phyloP scores from a whole-genome alignment of 2,113 vertebrate species.

The Capreolus pygargus region DNA sequence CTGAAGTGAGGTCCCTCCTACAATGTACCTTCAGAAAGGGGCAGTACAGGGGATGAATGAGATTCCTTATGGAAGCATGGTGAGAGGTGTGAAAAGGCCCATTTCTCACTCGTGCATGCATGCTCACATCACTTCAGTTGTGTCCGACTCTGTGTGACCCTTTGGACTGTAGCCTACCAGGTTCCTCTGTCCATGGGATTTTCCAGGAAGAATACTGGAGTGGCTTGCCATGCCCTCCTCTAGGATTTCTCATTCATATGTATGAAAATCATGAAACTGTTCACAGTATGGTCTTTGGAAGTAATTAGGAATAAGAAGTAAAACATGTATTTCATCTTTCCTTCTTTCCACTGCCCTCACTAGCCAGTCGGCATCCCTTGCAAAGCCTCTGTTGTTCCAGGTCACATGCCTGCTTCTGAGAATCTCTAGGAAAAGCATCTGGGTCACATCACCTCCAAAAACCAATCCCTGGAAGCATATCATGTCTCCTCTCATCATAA shows the following conservation, averaged over 20 bases:
- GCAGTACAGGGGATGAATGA: background rate
- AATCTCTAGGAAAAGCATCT: background rate
- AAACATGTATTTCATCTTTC: background rate
- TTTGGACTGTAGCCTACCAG: background rate
- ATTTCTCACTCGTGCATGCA: background rate
- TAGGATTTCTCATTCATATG: background rate
- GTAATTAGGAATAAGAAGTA: background rate
- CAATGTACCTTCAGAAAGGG: background rate
- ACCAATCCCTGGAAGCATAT: background rate
- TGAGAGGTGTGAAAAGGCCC: background rate
- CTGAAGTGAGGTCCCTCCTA: background rate
- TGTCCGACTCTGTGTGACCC: background rate
- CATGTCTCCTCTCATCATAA: background rate
- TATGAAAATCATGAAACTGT: background rate
- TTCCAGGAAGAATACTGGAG: background rate
- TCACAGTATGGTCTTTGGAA: background rate
- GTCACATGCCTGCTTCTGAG: background rate
- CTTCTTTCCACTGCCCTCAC: background rate
- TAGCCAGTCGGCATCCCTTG: background rate
- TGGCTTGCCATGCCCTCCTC: background rate
- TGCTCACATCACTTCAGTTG: background rate
- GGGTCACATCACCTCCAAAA: background rate
- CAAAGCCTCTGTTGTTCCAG: background rate
- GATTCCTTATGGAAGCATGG: background rate
- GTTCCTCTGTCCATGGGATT: background rate